A percentile compares a stretch with the other conserved stretches of the same genome.
These are phyloP conservation scores for Montipora cactus DNA, from an alignment of 64 coral and sea anemone genomes.

Conservation along the genomic window DNA sequence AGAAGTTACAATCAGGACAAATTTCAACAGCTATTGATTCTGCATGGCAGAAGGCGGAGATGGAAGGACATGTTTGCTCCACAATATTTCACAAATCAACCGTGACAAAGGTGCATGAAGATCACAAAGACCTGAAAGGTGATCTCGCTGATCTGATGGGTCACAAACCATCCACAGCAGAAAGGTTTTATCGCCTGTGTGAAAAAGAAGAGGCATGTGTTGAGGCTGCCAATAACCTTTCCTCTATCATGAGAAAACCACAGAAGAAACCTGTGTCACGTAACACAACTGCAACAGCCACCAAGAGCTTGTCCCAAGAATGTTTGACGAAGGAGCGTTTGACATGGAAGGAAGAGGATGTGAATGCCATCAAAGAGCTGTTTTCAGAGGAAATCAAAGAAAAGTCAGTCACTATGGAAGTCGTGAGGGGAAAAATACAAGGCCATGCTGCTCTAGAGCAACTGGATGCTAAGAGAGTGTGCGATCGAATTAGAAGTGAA, in stretches of 20 bases:
- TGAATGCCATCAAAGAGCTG: no score
- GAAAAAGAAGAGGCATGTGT: slow-evolving; percentile 46
- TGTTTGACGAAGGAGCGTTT: no score
- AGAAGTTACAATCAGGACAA: background rate
- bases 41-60: slow-evolving; percentile 22
- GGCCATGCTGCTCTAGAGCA: no score
- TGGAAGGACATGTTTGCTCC: slow-evolving; percentile 16
- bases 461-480: no score
- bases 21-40: slow-evolving; percentile 19
- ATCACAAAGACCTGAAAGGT: slow-evolving; percentile 3
- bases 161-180: background rate
- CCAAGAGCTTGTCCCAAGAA: no score
- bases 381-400: no score
- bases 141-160: background rate
- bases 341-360: no score
- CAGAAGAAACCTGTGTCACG: no score
- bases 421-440: no score
- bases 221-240: background rate
- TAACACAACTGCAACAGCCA: no score
- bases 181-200: slow-evolving; percentile 54
- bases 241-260: background rate
- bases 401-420: no score
- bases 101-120: slow-evolving; percentile 53
- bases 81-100: background rate
- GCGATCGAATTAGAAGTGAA: no score